Evolutionary conservation across 2,797 vertebrate genomes (phyloP).

Genomic region (Pseudopleuronectes americanus): DNA sequence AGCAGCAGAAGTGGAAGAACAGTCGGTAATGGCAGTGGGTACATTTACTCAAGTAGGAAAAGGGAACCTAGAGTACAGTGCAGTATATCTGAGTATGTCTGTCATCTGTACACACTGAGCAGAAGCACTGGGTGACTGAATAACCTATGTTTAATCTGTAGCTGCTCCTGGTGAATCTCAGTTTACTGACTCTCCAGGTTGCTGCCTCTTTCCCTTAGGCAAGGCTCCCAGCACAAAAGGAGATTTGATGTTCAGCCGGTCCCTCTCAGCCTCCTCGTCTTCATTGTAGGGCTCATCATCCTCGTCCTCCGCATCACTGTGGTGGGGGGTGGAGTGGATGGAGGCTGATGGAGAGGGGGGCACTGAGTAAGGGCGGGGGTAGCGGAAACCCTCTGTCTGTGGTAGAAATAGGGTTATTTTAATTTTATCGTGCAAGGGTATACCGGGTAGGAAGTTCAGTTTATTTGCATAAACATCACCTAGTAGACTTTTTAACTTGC

Average conservation of each 20-base stretch:
- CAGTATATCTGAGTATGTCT: constrained; percentile 1
- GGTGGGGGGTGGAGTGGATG: constrained; percentile 91
- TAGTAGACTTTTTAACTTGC: no score
- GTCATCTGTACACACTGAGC: background rate
- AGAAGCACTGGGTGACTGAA: background rate
- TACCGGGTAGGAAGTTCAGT: background rate
- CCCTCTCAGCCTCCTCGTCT: constrained; percentile 92
- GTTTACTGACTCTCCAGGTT: constrained; percentile 86
- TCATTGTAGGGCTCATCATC: constrained; percentile 90
- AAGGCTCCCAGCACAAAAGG: constrained; percentile 81
- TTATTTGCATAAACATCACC: background rate
- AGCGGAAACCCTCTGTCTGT: constrained; percentile 92
- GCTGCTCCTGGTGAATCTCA: constrained; percentile 54
- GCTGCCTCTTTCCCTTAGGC: constrained; percentile 84
- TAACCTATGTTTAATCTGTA: background rate
- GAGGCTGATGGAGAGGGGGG: constrained; percentile 93
- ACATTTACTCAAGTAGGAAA: no score
- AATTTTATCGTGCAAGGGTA: background rate
- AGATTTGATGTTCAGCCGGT: constrained; percentile 91
- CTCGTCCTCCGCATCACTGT: constrained; percentile 86
- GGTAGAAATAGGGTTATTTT: background rate
- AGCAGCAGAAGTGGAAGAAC: no score
- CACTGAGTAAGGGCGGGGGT: constrained; percentile 91
- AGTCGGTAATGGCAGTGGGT: no score
- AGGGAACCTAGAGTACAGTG: background rate